Base-by-base conservation (phyloP, 2,888 invertebrate genomes). In the Gastrophysa polygoni region DNA sequence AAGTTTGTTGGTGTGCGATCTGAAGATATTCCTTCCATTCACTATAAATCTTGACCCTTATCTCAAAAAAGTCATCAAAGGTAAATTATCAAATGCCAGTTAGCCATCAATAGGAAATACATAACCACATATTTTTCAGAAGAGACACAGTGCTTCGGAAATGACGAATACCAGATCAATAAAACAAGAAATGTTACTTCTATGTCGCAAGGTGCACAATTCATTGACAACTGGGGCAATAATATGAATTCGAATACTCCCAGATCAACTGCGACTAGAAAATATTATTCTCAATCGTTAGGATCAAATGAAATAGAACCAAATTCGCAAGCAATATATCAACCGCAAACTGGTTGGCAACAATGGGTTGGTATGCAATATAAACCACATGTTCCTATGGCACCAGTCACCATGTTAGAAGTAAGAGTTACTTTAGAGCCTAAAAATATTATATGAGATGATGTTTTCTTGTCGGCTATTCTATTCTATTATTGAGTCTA, bases 31-130 rank as follows among this genome's bases (percentile, higher is more conserved):
- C 82, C 85, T 98, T 64, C 98, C 98, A 0, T 99, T 98, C 81
- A 98, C 98, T 14, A 98, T 98, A 74, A 99, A 98, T 82, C 85
- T 99, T 58, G 99, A 99, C 84, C 99, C 99, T 0, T 98, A 97
- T 79, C 89, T 99, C 64, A 91, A 96, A 78, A 98, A 98, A 84
- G 92, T 96, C 59, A 95, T 98, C 61, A 94, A 96, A 88, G 98
- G 95, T 93, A 80, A 75, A 68, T 10, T 18, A 24, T 64, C n/a
- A n/a, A n/a, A n/a, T n/a, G n/a, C n/a, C n/a, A n/a, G n/a, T n/a
- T n/a, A n/a, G n/a, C n/a, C n/a, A n/a, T n/a, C n/a, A n/a, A n/a
- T n/a, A n/a, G n/a, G n/a, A n/a, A n/a, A n/a, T n/a, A n/a, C 17
- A 34, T 16, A 43, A 10, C 21, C 28, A 46, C 28, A 51, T 14